Conservation (phyloP, 2,797 vertebrate genomes). For the Pempheris klunzingeri region DNA sequence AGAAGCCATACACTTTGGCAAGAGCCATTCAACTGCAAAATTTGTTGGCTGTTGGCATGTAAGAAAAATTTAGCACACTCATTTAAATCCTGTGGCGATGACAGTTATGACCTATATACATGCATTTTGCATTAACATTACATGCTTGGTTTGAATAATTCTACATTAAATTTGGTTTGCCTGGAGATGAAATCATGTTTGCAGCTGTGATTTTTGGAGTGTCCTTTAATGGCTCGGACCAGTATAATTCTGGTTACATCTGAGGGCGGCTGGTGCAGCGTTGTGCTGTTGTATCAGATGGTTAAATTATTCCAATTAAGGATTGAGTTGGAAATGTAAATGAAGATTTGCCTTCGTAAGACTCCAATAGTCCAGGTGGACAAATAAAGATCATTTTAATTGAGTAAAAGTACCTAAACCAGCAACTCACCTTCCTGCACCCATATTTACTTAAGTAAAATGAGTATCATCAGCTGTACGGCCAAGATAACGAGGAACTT, state of each 20-base stretch:
- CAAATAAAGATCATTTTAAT: neutral
- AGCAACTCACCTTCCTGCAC: neutral
- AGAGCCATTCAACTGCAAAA: neutral
- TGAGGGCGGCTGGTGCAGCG: neutral
- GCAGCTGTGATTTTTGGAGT: neutral
- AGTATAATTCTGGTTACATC: neutral
- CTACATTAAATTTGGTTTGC: neutral
- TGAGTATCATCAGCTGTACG: neutral
- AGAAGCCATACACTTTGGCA: neutral
- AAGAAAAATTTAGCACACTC: no score
- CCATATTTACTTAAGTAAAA: neutral
- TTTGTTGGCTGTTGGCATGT: neutral
- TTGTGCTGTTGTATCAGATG: neutral
- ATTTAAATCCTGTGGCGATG: neutral
- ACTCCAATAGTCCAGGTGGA: neutral
- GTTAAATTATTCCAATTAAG: neutral
- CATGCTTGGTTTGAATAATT: conserved; percentile 2
- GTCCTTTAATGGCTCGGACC: neutral
- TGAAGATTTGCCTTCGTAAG: neutral
- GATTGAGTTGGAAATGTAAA: neutral
- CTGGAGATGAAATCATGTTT: neutral
- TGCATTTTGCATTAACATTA: neutral
- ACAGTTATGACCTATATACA: neutral
- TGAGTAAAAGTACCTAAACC: neutral
- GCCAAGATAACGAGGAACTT: no score